Base-by-base conservation (phyloP, 2,797 vertebrate species). In the Vireo griseus region DNA sequence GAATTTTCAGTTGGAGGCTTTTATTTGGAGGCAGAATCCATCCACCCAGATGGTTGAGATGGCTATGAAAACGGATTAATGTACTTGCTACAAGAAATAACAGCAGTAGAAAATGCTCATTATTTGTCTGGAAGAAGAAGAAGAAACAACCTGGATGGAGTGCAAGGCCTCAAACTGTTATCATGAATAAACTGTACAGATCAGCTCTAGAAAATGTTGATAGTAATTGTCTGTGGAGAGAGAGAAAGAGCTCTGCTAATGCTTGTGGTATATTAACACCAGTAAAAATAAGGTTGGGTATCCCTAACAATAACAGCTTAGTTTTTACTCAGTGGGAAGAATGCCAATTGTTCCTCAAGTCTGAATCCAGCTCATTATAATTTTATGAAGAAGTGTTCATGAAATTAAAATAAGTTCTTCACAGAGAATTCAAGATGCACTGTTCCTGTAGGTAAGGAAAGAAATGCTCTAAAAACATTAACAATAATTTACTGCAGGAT, bases 301-400 rank as follows among this genome's bases (percentile, higher is more conserved):
- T 13, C 10, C 86, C 39, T 82, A 76, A 67, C 55, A 87, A 26
- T 48, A 67, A 79, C 6, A 67, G 5, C 35, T 91, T 77, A 40
- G 25, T 45, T 74, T 86, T 91, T 22, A 45, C 29, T 95, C 61
- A 59, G 7, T 4, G 31, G 63, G 82, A 83, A 91, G 72, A 77
- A 89, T 48, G 44, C 72, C 62, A 87, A 4, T 85, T 92, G 52
- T 79, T 91, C 44, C 57, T 92, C 52, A 92, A 61, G 45, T 68
- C 75, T 92, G 78, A 77, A 66, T 87, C 72, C 44, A 42, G 58
- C 33, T 91, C 69, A 62, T 95, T 93, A 90, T 59, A 80, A 76
- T 91, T 96, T 95, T 87, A 94, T 95, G 81, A 93, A 88, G 79
- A 95, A 89, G 28, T 13, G 16, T 61, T 89, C 85, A 86, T 87